A percentile compares a stretch with the other conserved stretches of the same genome.
These are phyloP conservation scores for Vireo griseus DNA, from an alignment of 2,797 vertebrate species.

Conservation along the genomic window DNA sequence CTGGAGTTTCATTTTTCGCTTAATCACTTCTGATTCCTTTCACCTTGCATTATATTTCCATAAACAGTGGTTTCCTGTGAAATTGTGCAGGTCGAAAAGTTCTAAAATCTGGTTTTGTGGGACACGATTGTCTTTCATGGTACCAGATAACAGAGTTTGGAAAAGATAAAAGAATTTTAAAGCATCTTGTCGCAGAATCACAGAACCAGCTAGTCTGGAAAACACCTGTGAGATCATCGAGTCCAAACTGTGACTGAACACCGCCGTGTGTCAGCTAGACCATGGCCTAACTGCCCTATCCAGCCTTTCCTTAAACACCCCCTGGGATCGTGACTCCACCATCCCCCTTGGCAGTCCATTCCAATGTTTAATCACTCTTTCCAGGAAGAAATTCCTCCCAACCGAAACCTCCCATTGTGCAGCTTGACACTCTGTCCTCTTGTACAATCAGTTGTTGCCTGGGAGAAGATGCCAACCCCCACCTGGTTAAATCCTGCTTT, in stretches of 20 bases:
- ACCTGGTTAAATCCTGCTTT: background rate
- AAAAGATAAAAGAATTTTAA: background rate
- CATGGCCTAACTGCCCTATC: background rate
- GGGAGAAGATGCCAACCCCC: fast-evolving
- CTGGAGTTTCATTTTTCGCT: background rate
- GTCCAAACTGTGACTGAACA: fast-evolving
- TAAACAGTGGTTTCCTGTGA: background rate
- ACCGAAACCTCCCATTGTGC: background rate
- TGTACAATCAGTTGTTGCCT: fast-evolving
- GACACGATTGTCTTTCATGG: background rate
- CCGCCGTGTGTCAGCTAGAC: background rate
- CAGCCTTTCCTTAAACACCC: background rate
- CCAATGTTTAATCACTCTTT: background rate
- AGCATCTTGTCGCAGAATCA: background rate
- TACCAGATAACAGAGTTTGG: background rate
- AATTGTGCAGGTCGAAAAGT: background rate
- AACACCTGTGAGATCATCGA: background rate
- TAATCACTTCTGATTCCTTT: background rate
- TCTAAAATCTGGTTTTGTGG: background rate
- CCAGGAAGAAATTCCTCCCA: background rate
- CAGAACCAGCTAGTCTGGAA: background rate
- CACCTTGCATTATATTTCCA: background rate
- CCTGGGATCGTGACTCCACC: no score
- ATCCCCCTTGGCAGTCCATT: background rate
- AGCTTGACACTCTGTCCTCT: background rate